Evolutionary conservation across 2,888 invertebrate genomes (phyloP), one percentile per base, ranked within the genome.

Genomic region (Chirona hameri): DNA sequence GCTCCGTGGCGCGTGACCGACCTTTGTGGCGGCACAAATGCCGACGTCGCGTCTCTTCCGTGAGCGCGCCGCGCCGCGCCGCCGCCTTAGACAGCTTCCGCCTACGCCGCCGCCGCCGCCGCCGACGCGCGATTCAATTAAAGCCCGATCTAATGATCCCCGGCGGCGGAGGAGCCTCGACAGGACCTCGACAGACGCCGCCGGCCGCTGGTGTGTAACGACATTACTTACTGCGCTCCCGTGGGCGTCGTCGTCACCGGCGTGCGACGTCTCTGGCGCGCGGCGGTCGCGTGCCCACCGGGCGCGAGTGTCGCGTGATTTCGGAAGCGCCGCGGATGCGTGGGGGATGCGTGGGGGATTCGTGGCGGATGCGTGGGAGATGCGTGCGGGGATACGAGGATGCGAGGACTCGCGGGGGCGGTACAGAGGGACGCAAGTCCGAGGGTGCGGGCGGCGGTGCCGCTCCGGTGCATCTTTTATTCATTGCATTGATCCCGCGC

Each of bases 381-480:
- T 60, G 24, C 9, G 60, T 24, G n/a, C n/a, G 24, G 24, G 60
- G 60, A 21, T n/a, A 24, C 18, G 15, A 18, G 52, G 52, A 52
- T 15, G 52, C 15, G 52, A 52, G 52, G 52, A 52, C 52, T 39
- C 52, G 52, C 52, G 52, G 52, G 18, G 52, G 52, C 18, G 52
- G 52, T 18, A 52, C 52, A 2, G 52, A 52, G 52, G 52, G 52
- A 52, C 12, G 52, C 18, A 52, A 4, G 18, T 72, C 72, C 31
- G 69, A 39, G 69, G 12, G 24, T 24, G 24, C 60, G 60, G 7
- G 60, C 21, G 60, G 60, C 24, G 60, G 60, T 24, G 24, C 60
- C 60, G 60, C n/a, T 65, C 65, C 65, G n/a, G 27, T 72, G 29
- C 72, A 76, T 76, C 76, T 76, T 76, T 76, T 76, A 76, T 76